Evolutionary conservation across 2,113 vertebrate species (phyloP).

Genomic region (Chlamydotis undulata): DNA sequence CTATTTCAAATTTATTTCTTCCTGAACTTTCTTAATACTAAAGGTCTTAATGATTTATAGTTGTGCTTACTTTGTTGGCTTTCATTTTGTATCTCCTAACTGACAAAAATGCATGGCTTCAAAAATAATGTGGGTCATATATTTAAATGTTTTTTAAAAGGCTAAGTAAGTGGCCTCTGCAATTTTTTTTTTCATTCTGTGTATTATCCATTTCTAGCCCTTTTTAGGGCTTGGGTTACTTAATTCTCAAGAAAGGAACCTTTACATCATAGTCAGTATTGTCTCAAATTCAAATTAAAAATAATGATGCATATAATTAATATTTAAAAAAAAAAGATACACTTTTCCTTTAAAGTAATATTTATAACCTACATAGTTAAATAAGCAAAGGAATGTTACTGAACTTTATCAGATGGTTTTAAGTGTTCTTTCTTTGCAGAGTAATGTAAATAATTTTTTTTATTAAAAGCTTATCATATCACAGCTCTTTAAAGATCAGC

Average conservation of each 20-base stretch:
- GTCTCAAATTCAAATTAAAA: neutral
- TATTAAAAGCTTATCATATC: neutral
- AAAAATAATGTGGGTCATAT: neutral
- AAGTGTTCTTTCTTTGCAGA: neutral
- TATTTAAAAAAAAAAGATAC: neutral
- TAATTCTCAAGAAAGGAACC: neutral
- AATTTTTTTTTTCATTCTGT: neutral
- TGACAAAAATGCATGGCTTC: neutral
- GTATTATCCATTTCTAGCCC: neutral
- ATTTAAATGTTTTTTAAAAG: neutral
- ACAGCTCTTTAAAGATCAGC: neutral
- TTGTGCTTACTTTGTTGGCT: neutral
- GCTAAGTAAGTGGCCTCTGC: neutral
- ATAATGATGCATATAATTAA: neutral
- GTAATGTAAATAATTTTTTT: neutral
- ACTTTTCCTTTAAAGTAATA: neutral
- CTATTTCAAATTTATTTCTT: neutral
- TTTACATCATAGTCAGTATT: accelerated
- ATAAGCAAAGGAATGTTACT: neutral
- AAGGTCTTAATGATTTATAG: neutral
- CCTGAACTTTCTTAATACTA: neutral
- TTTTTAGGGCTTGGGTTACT: neutral
- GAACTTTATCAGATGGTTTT: neutral
- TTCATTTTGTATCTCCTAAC: neutral
- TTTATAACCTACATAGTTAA: neutral